A percentile compares a stretch with the other conserved stretches of the same genome.
phyloP scores from a whole-genome alignment of 35 echinoderm and acorn worm species.

The Ophioderma brevispina region DNA sequence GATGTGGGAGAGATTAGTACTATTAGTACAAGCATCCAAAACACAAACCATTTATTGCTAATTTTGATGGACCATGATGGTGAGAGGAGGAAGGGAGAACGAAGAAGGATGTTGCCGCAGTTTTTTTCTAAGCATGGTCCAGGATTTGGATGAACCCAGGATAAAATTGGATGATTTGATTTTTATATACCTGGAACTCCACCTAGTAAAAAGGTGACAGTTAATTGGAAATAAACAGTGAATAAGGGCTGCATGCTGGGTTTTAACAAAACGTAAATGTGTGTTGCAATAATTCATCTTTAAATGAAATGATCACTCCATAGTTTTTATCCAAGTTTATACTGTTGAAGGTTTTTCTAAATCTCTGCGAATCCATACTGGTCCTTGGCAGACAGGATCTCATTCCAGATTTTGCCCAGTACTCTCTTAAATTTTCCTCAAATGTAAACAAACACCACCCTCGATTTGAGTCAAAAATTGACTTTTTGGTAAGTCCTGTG shows the following conservation, averaged over 20 bases:
- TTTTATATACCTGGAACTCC: constrained; percentile 86
- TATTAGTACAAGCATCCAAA: background rate
- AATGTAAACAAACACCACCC: too few relatives aligned
- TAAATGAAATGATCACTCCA: too few relatives aligned
- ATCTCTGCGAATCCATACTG: background rate
- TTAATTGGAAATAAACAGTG: background rate
- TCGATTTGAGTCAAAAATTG: too few relatives aligned
- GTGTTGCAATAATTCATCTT: too few relatives aligned
- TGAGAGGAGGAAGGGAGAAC: background rate
- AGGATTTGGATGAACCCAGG: background rate
- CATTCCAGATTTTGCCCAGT: too few relatives aligned
- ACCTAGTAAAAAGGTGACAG: constrained; percentile 80
- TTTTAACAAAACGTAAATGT: background rate
- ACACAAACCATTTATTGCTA: constrained; percentile 47
- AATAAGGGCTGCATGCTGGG: background rate
- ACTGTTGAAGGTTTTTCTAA: background rate
- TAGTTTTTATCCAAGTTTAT: background rate
- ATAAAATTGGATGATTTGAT: constrained; percentile 70
- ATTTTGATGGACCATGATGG: constrained; percentile 28
- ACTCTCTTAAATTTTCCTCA: too few relatives aligned
- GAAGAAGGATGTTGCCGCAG: constrained; percentile 3
- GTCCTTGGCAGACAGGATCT: too few relatives aligned
- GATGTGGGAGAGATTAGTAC: background rate
- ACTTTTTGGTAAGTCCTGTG: too few relatives aligned
- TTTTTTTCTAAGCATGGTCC: background rate